A percentile compares a stretch with the other conserved stretches of the same genome.
These are phyloP conservation scores for Gymnopithys bicolor DNA, from an alignment of 2,797 vertebrate genomes.

Conservation along the genomic window DNA sequence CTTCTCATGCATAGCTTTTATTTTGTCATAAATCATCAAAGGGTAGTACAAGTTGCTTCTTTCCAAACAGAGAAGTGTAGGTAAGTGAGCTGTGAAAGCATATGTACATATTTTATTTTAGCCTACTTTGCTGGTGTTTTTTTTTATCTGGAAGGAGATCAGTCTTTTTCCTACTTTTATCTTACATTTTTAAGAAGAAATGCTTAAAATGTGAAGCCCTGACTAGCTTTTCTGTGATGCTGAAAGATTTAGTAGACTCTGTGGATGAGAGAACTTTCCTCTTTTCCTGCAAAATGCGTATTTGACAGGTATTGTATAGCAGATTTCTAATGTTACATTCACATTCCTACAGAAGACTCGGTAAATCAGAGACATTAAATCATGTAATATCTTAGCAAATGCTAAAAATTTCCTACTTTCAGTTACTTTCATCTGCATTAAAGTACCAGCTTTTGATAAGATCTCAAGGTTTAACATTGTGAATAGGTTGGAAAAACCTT, in stretches of 20 bases:
- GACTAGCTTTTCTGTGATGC: neutral
- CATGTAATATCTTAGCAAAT: neutral
- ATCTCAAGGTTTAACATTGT: neutral
- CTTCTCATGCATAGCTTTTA: neutral
- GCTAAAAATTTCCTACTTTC: neutral
- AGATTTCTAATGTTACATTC: slow-evolving; percentile 47
- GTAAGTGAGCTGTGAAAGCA: neutral
- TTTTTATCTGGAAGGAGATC: neutral
- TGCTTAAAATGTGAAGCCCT: neutral
- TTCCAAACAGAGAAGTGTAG: neutral
- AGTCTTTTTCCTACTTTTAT: neutral
- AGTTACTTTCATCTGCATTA: neutral
- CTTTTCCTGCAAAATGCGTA: neutral
- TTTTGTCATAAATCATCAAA: neutral
- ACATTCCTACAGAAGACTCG: neutral
- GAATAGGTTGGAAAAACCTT: neutral
- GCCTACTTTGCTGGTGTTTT: neutral
- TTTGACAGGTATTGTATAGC: slow-evolving; percentile 26
- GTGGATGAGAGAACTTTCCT: neutral
- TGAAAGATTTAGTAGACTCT: slow-evolving; percentile 8
- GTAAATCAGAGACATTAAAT: neutral
- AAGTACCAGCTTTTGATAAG: neutral
- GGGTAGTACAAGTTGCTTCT: neutral
- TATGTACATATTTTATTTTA: neutral
- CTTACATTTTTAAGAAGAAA: neutral